Evolutionary conservation across 2,113 vertebrate genomes (phyloP), one percentile per base, ranked within the genome.

Genomic region (Stigmatopora argus): DNA sequence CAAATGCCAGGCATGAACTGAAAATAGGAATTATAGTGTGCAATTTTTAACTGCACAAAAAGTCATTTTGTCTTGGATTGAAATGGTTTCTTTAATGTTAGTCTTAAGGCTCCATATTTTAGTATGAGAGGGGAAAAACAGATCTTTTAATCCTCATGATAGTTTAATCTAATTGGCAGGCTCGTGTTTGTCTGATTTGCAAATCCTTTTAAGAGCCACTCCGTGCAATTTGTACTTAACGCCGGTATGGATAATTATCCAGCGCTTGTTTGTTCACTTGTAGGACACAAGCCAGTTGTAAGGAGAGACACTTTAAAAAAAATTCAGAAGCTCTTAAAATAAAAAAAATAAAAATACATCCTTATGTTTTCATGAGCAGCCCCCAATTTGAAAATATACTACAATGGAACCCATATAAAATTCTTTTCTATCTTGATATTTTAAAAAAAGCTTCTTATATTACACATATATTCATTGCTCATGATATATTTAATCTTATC

Each of bases 221-320:
- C 78, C 70, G 62, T 66, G 78, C 88, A 85, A 90, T 91, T 91
- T 91, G 89, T 92, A 90, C 79, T 90, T 89, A 82, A 90, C 88
- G 88, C 81, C 69, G 78, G 63, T 70, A 78, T 23, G 67, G 77
- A 90, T 89, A 87, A 89, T 90, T 86, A 90, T 86, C 80, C 83
- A 55, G 55, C 73, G 57, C 79, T 80, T 71, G 75, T 76, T 77
- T 52, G 69, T 81, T 77, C 70, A 77, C 76, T 51, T 84, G 77
- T 74, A 81, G 88, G 88, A 86, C 74, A 72, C 66, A 21, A 26
- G 89, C 88, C 89, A 89, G 83, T 69, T 72, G 91, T 80, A 89
- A 92, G 71, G 26, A 31, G 81, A 90, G 75, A 78, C 9, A 41
- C 80, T 84, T 71, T 74, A 91, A 71, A 90, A n/a, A 91, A 89